A percentile compares a stretch with the other conserved stretches of the same genome.
Conservation (phyloP, 2,113 vertebrate genomes). For the Solenodon paradoxus region DNA sequence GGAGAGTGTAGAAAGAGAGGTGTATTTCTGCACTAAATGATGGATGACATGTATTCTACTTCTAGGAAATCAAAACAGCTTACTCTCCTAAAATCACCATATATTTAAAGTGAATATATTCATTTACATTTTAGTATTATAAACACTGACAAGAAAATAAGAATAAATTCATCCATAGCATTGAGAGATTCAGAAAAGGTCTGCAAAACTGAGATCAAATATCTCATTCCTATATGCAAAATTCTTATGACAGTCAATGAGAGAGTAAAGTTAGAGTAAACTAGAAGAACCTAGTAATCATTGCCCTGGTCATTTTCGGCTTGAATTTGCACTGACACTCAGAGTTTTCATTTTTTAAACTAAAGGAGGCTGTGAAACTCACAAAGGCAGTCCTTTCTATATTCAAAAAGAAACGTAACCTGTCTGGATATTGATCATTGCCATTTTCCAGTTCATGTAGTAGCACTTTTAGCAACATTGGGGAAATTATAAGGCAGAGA, state of each 20-base stretch:
- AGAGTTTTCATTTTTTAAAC: slow-evolving; percentile 44
- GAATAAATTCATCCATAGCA: slow-evolving; percentile 73
- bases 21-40: neutral
- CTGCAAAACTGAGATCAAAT: neutral
- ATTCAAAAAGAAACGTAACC: slow-evolving; percentile 55
- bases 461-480: slow-evolving; percentile 47
- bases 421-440: slow-evolving; percentile 74
- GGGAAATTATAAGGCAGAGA: slow-evolving; percentile 70
- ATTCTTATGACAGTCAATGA: neutral
- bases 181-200: neutral
- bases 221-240: neutral
- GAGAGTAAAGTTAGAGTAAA: neutral
- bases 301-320: slow-evolving; percentile 9
- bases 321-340: slow-evolving; percentile 43
- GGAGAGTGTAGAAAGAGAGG: neutral
- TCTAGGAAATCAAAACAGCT: neutral
- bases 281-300: neutral
- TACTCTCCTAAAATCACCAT: neutral
- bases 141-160: slow-evolving; percentile 80
- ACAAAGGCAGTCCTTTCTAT: slow-evolving; percentile 53
- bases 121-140: neutral
- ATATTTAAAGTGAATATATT: neutral
- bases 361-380: slow-evolving; percentile 60
- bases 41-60: neutral
- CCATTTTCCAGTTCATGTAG: slow-evolving; percentile 78